phyloP scores from a whole-genome alignment of 2,888 invertebrate species.

The Drosophila mercatorum region DNA sequence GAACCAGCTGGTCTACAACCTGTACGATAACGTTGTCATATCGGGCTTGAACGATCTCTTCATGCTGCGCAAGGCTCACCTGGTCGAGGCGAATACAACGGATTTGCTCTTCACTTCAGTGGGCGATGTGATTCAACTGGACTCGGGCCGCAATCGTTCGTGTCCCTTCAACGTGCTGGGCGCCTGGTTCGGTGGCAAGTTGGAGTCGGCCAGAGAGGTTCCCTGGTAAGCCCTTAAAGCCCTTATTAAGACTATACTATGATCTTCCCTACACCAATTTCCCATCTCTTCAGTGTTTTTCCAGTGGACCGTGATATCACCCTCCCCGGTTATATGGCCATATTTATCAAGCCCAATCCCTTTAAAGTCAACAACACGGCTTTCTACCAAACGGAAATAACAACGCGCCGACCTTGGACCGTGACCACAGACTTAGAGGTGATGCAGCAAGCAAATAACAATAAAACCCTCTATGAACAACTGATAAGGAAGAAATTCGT shows the following conservation, averaged over 20 bases:
- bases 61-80: conserved; percentile 64
- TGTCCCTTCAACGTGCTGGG: conserved; percentile 58
- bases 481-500: conserved; percentile 1
- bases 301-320: conserved; percentile 51
- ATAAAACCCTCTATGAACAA: conserved; percentile 1
- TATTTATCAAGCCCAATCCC: conserved; percentile 62
- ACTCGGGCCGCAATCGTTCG: conserved; percentile 48
- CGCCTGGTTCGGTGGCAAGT: conserved; percentile 39
- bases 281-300: conserved; percentile 45
- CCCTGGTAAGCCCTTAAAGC: conserved; percentile 32
- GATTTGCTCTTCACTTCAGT: conserved; percentile 56
- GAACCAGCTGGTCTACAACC: conserved; percentile 55
- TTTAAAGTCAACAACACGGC: conserved; percentile 58
- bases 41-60: conserved; percentile 63
- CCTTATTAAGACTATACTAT: background rate
- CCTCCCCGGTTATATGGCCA: conserved; percentile 58
- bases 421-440: conserved; percentile 10
- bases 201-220: too few relatives aligned
- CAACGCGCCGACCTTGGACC: conserved; percentile 66
- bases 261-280: background rate
- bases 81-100: conserved; percentile 61
- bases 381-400: conserved; percentile 37
- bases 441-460: conserved; percentile 14
- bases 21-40: conserved; percentile 66
- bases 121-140: conserved; percentile 50